These are phyloP conservation scores for Paguma larvata DNA, from an alignment of 2,797 vertebrate species.

Conservation along the genomic window DNA sequence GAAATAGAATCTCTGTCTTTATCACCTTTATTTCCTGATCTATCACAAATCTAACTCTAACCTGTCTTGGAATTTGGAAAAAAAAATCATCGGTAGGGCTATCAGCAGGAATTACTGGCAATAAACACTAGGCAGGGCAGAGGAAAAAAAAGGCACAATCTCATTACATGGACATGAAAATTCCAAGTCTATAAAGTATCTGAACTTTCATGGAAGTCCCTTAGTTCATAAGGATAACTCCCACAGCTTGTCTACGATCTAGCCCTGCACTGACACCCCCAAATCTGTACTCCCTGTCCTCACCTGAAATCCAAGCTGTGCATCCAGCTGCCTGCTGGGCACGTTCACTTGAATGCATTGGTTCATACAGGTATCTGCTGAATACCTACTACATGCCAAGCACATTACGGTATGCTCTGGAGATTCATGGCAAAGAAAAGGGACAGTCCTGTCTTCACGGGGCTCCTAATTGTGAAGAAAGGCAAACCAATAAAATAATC, in stretches of 20 bases:
- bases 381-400: background rate
- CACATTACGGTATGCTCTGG: background rate
- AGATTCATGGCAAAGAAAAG: background rate
- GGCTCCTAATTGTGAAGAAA: background rate
- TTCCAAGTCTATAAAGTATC: background rate
- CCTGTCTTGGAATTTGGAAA: background rate
- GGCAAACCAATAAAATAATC: background rate
- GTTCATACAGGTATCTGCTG: background rate
- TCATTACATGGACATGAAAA: constrained; percentile 42
- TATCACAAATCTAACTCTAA: constrained; percentile 58
- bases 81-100: background rate
- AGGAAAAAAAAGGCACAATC: background rate
- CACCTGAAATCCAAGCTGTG: background rate
- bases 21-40: constrained; percentile 66
- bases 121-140: background rate
- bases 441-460: background rate
- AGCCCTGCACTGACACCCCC: background rate
- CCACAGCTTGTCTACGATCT: background rate
- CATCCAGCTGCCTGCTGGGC: background rate
- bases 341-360: background rate
- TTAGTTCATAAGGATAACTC: background rate
- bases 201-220: background rate
- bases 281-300: background rate
- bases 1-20: constrained; percentile 58
- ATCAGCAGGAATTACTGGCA: constrained; percentile 48